phyloP scores from a whole-genome alignment of 2,113 vertebrate genomes.

The Perognathus longimembris region DNA sequence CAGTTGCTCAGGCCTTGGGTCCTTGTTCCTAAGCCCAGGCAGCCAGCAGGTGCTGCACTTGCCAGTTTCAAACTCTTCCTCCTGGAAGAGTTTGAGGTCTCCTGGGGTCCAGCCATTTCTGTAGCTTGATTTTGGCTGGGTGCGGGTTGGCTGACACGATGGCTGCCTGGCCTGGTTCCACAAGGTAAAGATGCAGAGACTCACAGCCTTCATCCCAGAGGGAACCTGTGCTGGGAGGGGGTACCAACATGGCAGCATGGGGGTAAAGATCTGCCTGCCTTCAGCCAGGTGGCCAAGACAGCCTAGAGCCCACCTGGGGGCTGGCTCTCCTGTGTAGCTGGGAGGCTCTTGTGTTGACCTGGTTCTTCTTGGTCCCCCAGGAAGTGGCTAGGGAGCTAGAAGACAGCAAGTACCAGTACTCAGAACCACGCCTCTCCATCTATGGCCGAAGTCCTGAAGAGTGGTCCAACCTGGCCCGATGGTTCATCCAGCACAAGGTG shows the following conservation, averaged over 20 bases:
- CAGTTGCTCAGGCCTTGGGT: neutral
- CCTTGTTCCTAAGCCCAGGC: neutral
- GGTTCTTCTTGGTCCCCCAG: constrained; percentile 84
- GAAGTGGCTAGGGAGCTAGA: constrained; percentile 96
- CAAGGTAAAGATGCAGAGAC: neutral
- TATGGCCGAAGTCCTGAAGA: constrained; percentile 94
- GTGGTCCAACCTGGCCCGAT: constrained; percentile 92
- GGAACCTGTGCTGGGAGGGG: neutral
- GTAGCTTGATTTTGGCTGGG: neutral
- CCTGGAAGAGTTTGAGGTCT: neutral
- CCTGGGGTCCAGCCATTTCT: neutral
- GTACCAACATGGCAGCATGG: neutral
- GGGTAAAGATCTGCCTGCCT: neutral
- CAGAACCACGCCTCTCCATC: constrained; percentile 96
- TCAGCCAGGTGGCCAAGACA: neutral
- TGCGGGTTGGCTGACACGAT: neutral
- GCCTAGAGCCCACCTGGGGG: neutral
- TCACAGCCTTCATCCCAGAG: neutral
- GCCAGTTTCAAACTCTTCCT: neutral
- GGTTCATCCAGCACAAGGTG: constrained; percentile 97
- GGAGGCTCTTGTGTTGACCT: constrained; percentile 27
- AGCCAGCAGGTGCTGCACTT: neutral
- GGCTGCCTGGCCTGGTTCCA: neutral
- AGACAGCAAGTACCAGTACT: constrained; percentile 97
- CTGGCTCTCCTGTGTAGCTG: neutral